Base-by-base conservation (phyloP, 1,140 invertebrate genomes). In the Aphaenogaster floridana region DNA sequence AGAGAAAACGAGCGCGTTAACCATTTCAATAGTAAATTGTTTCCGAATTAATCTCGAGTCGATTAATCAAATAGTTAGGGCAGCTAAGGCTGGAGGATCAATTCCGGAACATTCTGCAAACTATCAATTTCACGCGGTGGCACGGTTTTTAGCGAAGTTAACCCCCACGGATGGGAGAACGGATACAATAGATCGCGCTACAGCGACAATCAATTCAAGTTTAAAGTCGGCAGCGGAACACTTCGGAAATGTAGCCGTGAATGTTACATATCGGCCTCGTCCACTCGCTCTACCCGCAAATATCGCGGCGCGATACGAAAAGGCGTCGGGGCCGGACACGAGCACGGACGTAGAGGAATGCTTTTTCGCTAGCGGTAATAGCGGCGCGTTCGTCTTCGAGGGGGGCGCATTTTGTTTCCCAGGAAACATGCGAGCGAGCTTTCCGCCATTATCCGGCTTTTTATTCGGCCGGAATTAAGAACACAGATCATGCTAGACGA, bases 391-490 rank as follows among this genome's bases (percentile, higher is more conserved):
- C 59, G 80, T 84, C 80, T 76, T 84, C 42, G 42, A 34, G 42
- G 13, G 28, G 28, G 28, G 28, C 28, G 69, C 80, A 76, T 84
- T 84, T 59, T 50, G 69, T 42, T 74, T 21, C 69, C 45, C 42
- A 9, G 54, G 48, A 63, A 76, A 76, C 69, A 84, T 76, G 69
- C 69, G 80, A 83, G 80, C 52, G 39, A 84, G 54, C 28, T 63
- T 76, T 76, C 80, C 28, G 69, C 80, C 80, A 84, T 84, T 84
- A 84, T 76, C 69, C 69, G 69, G 28, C 54, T 84, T 84, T 84
- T 84, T 84, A 84, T 84, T 63, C 54, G 17, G 42, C 42, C 69
- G 69, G 69, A 84, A 84, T 84, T 84, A 84, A 84, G 80, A 84
- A 76, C 69, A 84, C 80, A 61, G 80, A 84, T 84, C 80, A 84